These are phyloP conservation scores for Caenorhabditis sinica DNA, from an alignment of 2,888 invertebrate genomes.

Conservation along the genomic window DNA sequence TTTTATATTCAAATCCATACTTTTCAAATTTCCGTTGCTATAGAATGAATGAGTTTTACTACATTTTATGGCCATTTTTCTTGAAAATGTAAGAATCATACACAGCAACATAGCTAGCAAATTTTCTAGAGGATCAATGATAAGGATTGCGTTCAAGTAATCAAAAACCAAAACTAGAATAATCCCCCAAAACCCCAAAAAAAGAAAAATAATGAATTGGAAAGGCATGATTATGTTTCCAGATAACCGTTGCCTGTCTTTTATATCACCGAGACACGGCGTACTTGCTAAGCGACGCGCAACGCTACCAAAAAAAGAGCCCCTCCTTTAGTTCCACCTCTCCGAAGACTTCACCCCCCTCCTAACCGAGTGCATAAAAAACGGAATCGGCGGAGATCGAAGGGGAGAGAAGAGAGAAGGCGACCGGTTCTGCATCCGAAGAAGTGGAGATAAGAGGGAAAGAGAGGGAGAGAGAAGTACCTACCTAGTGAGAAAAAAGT, in stretches of 20 bases:
- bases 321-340: slow-evolving; percentile 48
- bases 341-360: slow-evolving; percentile 13
- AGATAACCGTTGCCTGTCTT: slow-evolving; percentile 33
- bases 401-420: neutral
- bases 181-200: slow-evolving; percentile 3
- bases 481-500: slow-evolving; percentile 39
- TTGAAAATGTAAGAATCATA: no score
- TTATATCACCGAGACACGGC: slow-evolving; percentile 36
- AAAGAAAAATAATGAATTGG: slow-evolving; percentile 8
- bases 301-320: slow-evolving; percentile 46
- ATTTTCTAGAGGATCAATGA: no score
- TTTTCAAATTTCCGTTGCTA: no score
- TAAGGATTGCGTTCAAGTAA: neutral
- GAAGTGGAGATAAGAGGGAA: neutral
- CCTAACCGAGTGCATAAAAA: slow-evolving; percentile 27
- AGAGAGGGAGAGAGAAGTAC: neutral
- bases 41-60: no score
- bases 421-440: slow-evolving; percentile 25
- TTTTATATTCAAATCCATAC: no score
- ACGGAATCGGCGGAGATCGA: neutral
- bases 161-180: slow-evolving; percentile 1
- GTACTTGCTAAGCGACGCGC: slow-evolving; percentile 66
- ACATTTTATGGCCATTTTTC: no score
- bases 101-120: no score
- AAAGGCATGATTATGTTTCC: slow-evolving; percentile 14